These are phyloP conservation scores for Drosophila greeni DNA, from an alignment of 2,888 invertebrate genomes.

Conservation along the genomic window DNA sequence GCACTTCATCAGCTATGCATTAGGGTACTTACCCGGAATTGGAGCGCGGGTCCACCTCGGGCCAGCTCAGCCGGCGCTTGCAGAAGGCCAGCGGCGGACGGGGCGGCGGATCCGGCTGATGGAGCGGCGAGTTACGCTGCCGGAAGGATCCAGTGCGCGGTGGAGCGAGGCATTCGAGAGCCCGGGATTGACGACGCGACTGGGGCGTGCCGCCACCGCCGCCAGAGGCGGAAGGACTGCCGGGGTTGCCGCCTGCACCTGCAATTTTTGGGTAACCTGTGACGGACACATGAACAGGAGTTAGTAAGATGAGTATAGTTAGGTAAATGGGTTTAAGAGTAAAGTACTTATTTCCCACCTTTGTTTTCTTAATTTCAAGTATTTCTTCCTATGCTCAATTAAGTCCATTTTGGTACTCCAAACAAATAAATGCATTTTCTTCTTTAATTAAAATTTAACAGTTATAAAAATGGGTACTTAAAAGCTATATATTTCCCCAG, in stretches of 20 bases:
- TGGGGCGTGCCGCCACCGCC: conserved; percentile 66
- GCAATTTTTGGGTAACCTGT: conserved; percentile 86
- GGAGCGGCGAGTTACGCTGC: conserved; percentile 78
- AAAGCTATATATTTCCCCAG: background rate
- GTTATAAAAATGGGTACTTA: background rate
- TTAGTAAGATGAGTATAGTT: background rate
- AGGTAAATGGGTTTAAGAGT: too few relatives aligned
- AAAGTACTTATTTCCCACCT: too few relatives aligned
- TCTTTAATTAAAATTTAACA: background rate
- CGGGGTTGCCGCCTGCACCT: conserved; percentile 81
- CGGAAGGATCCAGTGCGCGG: conserved; percentile 82
- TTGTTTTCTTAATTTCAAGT: too few relatives aligned
- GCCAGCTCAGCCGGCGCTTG: conserved; percentile 89
- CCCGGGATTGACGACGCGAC: conserved; percentile 80
- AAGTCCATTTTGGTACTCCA: background rate
- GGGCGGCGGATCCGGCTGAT: conserved; percentile 80
- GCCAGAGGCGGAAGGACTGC: conserved; percentile 55
- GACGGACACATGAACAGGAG: background rate
- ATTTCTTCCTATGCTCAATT: background rate
- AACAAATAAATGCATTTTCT: background rate
- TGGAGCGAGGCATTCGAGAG: conserved; percentile 83
- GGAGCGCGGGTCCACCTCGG: conserved; percentile 90
- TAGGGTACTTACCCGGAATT: conserved; percentile 86
- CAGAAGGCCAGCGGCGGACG: conserved; percentile 87
- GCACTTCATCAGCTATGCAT: conserved; percentile 64